Evolutionary conservation across 2,888 invertebrate species (phyloP).

Genomic region (Nephrotoma flavescens): DNA sequence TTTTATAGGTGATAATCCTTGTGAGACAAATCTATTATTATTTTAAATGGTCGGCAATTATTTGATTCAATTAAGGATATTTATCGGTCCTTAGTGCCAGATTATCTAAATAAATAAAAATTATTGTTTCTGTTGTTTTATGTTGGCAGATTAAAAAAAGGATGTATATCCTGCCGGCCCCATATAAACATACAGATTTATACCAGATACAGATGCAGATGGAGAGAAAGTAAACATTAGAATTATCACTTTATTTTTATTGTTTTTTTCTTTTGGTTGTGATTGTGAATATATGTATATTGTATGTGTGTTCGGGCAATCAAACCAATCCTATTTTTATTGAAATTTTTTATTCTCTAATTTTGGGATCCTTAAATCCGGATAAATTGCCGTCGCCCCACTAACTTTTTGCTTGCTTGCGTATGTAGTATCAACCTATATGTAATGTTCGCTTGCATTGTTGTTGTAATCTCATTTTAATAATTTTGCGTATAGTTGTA

Average conservation of each 20-base stretch:
- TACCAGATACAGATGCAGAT: neutral
- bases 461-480: neutral
- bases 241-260: neutral
- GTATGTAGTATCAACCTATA: neutral
- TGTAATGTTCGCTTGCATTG: neutral
- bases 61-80: neutral
- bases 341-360: neutral
- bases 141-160: neutral
- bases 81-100: neutral
- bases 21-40: neutral
- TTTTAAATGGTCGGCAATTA: neutral
- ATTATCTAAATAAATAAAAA: neutral
- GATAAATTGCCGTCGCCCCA: neutral
- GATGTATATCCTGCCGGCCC: neutral
- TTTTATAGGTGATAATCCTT: neutral
- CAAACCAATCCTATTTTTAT: neutral
- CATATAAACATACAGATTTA: neutral
- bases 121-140: neutral
- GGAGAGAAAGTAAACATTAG: neutral
- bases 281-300: neutral
- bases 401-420: neutral
- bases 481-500: neutral
- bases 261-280: neutral
- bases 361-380: neutral
- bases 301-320: neutral